Evolutionary conservation across 2,797 vertebrate genomes (phyloP), one percentile per base, ranked within the genome.

Genomic region (Gastrophryne carolinensis): DNA sequence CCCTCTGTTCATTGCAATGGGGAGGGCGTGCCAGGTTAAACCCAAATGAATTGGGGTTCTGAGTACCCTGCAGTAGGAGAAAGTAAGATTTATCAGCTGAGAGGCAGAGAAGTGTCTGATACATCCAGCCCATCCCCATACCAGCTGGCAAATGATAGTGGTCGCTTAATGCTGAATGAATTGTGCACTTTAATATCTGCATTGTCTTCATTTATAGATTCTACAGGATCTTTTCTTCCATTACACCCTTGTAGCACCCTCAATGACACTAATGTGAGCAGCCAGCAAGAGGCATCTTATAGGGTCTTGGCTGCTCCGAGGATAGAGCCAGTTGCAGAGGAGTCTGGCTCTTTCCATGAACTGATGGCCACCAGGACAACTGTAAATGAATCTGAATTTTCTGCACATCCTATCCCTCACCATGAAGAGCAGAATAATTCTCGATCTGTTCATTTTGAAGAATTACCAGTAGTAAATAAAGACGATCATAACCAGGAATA

Each of bases 201-300:
- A 12, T 49, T 27, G 7, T 15, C 72, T 24, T 60, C 15, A 81
- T 32, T 70, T 79, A 67, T 69, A 89, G 86, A 80, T 63, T 80
- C 79, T 57, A 87, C 90, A 12, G 88, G 90, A 17, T 89, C 88
- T 3, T 95, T 95, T 78, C 87, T 87, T 29, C 79, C 82, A 0
- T 85, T 95, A 26, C 83, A 81, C 13, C 81, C 89, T 4, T 93
- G 95, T 66, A 78, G 84, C 64, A 84, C 91, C 6, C 82, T 88
- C 47, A 93, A 88, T 0, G 84, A 91, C 26, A 83, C 58, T 0
- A 79, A 49, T 65, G 79, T 0, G 81, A 88, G 50, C 30, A 41
- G 37, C 81, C 73, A 81, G 26, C 44, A 78, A 49, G 72, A 80
- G 7, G 71, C 61, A 10, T 80, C 79, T 24, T 84, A 85, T 53